Conservation (phyloP, 2,888 invertebrate genomes). For the Aleiodes alternator region DNA sequence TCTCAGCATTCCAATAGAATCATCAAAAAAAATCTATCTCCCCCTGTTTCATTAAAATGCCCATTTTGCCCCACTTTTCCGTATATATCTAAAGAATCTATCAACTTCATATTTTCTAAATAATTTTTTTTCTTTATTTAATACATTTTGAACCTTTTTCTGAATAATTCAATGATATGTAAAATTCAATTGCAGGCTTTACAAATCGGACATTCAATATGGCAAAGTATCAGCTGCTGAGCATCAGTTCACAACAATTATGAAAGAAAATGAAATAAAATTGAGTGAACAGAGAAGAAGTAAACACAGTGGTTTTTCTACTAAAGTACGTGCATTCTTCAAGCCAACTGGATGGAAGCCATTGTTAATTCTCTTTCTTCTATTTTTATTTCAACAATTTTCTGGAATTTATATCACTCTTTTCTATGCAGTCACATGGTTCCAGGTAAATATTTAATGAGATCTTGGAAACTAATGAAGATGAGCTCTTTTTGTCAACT, state of each 20-base stretch:
- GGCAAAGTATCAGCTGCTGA: slow-evolving; percentile 74
- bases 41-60: too few species aligned
- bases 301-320: slow-evolving; percentile 67
- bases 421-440: slow-evolving; percentile 80
- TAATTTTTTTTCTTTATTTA: too few species aligned
- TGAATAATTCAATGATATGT: too few species aligned
- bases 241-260: slow-evolving; percentile 76
- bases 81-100: too few species aligned
- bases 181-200: slow-evolving; percentile 65
- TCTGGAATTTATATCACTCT: slow-evolving; percentile 80
- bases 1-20: too few species aligned
- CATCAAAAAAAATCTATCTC: too few species aligned
- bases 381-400: slow-evolving; percentile 80
- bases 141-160: too few species aligned
- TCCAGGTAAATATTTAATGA: slow-evolving; percentile 73
- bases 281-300: slow-evolving; percentile 73
- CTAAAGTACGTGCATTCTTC: slow-evolving; percentile 75
- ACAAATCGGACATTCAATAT: slow-evolving; percentile 60
- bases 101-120: too few species aligned
- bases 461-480: too few species aligned
- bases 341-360: slow-evolving; percentile 80
- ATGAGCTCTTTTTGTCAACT: too few species aligned
- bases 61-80: too few species aligned
- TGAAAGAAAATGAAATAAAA: slow-evolving; percentile 77
- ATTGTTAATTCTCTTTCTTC: slow-evolving; percentile 76